Base-by-base conservation (phyloP, 2,113 vertebrate genomes). In the Apaloderma vittatum region DNA sequence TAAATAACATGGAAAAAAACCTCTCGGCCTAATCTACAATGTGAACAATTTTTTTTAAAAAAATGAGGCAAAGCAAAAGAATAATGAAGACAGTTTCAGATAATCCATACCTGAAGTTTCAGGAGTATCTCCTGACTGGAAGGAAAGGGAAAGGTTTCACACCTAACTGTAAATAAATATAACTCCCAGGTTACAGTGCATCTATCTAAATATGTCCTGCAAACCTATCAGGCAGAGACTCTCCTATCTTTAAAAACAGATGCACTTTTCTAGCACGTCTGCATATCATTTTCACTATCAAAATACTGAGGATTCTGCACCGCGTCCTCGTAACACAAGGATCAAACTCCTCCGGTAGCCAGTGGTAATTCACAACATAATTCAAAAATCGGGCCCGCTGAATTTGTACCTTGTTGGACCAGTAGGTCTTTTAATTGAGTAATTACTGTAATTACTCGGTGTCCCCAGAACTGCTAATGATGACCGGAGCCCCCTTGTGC, bases 231-330 rank as follows among this genome's bases (percentile, higher is more conserved):
- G 86, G 73, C 48, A 88, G 87, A 96, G 74, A 66, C 90, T 78
- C 97, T 94, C 83, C 83, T 97, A 97, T 90, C 94, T 68, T 66
- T 63, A 75, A 97, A 85, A 83, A 74, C 81, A 94, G 70, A 88
- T 43, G 80, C 71, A 87, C 85, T 84, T 94, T 82, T 68, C 65
- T 22, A 52, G 72, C 92, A 51, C 1, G 32, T 6, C 94, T 83
- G 74, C 40, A 0, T 94, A 96, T 91, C 75, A 66, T 75, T 91
- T 73, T 83, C 59, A 62, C 61, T 86, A 96, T 90, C 89, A 95
- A 94, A 98, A 95, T 46, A 93, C 66, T 70, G 82, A 92, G n/a
- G 81, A 91, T 88, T 71, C 90, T 46, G 27, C 73, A 36, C 61
- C 6, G 9, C 6, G 16, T 90, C 65, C 71, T 72, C 63, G 74